Evolutionary conservation across 1,140 invertebrate species (phyloP).

Genomic region (Drosophila arawakana): DNA sequence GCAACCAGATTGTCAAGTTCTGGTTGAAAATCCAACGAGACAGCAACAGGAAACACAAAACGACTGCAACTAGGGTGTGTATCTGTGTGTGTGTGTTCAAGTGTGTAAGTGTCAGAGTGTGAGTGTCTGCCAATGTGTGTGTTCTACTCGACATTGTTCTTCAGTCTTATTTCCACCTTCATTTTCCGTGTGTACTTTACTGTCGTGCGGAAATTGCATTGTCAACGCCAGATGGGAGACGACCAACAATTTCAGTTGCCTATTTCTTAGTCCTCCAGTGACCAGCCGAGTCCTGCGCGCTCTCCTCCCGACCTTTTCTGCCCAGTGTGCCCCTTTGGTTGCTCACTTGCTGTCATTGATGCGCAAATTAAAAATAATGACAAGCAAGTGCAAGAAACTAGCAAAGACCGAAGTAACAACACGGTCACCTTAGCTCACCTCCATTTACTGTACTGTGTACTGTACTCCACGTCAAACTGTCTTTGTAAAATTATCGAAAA

Average conservation of each 20-base stretch:
- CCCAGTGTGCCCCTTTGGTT: neutral
- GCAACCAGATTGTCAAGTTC: constrained; percentile 24
- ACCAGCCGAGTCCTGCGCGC: no score
- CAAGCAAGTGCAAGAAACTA: constrained; percentile 26
- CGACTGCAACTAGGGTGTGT: constrained; percentile 29
- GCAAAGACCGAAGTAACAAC: neutral
- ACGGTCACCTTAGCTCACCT: neutral
- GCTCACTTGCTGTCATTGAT: constrained; percentile 63
- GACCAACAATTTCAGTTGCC: constrained; percentile 28
- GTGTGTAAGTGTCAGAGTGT: no score
- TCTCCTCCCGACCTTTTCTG: neutral
- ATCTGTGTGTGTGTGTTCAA: no score
- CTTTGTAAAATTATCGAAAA: constrained; percentile 3
- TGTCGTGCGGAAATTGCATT: constrained; percentile 77
- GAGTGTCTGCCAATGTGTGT: constrained; percentile 4
- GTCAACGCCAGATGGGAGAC: constrained; percentile 70
- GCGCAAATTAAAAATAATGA: constrained; percentile 77
- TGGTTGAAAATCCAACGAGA: constrained; percentile 9
- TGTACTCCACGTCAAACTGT: neutral
- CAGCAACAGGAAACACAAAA: constrained; percentile 55
- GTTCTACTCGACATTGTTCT: constrained; percentile 9
- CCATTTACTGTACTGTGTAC: no score
- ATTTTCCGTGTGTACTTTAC: constrained; percentile 52
- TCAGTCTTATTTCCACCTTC: constrained; percentile 25
- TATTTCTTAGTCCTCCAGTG: neutral